Conservation (phyloP, 2,888 invertebrate genomes). For the Pristionchus entomophagus region DNA sequence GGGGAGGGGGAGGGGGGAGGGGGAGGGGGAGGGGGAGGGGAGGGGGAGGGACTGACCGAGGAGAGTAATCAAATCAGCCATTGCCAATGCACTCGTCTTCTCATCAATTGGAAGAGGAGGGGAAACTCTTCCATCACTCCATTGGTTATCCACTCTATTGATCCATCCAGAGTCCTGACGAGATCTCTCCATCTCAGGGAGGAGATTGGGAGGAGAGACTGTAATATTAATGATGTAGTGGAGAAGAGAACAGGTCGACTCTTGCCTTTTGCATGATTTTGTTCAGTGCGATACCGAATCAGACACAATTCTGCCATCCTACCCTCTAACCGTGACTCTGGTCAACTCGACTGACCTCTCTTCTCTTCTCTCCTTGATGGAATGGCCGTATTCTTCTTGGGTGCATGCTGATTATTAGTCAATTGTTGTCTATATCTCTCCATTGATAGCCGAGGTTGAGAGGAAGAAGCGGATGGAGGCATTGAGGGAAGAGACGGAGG, state of each 20-base stretch:
- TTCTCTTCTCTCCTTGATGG: conserved; percentile 9
- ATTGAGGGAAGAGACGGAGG: conserved; percentile 31
- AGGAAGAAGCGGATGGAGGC: not conserved
- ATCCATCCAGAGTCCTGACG: not conserved
- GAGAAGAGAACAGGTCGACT: too few relatives aligned
- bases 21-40: not conserved
- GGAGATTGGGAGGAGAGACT: not conserved
- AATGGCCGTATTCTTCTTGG: conserved; percentile 22
- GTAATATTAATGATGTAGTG: too few relatives aligned
- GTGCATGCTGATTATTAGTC: conserved; percentile 9
- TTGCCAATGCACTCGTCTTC: not conserved
- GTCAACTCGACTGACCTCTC: too few relatives aligned
- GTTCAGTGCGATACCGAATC: too few relatives aligned
- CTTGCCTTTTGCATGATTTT: too few relatives aligned
- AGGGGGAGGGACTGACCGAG: not conserved
- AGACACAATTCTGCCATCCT: not conserved
- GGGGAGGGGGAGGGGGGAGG: not conserved
- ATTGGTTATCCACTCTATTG: not conserved
- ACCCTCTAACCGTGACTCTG: not conserved
- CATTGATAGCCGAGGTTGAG: not conserved
- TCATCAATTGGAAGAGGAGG: conserved; percentile 1
- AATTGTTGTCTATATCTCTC: conserved; percentile 39
- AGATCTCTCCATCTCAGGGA: conserved; percentile 19
- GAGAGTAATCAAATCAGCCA: conserved; percentile 30
- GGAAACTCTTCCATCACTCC: not conserved